Conservation (phyloP, 2,113 vertebrate genomes). For the Hippocampus guttulatus region DNA sequence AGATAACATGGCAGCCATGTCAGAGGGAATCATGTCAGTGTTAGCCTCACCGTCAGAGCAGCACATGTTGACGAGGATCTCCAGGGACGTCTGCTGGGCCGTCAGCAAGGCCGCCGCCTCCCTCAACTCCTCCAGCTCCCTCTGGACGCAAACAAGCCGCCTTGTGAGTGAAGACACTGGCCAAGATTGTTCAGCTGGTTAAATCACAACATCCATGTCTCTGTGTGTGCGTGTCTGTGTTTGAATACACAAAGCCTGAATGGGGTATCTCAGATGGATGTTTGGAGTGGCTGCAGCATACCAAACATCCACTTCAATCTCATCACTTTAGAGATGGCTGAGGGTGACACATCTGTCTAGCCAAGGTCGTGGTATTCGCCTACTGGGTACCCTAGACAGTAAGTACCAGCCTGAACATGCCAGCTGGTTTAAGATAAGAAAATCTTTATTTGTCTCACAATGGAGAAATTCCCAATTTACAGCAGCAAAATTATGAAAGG, state of each 20-base stretch:
- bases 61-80: constrained; percentile 98
- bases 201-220: neutral
- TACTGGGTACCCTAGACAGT: neutral
- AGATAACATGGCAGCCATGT: constrained; percentile 21
- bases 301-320: neutral
- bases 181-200: neutral
- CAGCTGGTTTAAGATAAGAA: constrained; percentile 12
- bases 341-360: constrained; percentile 47
- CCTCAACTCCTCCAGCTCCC: constrained; percentile 81
- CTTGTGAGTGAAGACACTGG: constrained; percentile 39
- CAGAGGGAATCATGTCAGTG: constrained; percentile 40
- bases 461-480: too few relatives aligned
- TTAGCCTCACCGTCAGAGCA: constrained; percentile 83
- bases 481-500: too few relatives aligned
- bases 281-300: neutral
- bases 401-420: constrained; percentile 5
- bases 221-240: neutral
- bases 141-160: constrained; percentile 66
- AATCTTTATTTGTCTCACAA: too few relatives aligned
- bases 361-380: constrained; percentile 13
- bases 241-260: neutral
- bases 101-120: constrained; percentile 83
- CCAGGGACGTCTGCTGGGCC: constrained; percentile 93
- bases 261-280: neutral
- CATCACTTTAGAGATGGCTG: constrained; percentile 10